Evolutionary conservation across 1,140 invertebrate genomes (phyloP).

Genomic region (Drosophila pachea): DNA sequence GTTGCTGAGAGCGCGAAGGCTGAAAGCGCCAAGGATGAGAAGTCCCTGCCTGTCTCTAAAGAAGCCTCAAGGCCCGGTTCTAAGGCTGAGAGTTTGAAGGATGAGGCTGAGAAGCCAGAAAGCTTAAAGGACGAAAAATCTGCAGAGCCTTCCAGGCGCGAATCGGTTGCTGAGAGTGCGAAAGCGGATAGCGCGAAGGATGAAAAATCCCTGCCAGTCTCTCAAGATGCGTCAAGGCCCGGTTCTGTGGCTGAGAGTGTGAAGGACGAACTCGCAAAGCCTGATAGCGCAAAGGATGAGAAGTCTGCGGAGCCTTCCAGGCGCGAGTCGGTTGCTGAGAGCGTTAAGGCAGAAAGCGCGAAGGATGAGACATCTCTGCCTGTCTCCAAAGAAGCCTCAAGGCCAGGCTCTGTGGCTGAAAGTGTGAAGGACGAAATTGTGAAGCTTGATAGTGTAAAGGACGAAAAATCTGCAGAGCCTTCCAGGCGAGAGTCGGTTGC

Average conservation of each 20-base stretch:
- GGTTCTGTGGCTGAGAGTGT: no score
- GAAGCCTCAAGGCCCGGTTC: not conserved
- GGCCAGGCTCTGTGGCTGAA: constrained; percentile 23
- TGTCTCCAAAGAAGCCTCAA: constrained; percentile 32
- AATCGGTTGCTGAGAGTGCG: not conserved
- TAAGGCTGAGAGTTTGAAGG: not conserved
- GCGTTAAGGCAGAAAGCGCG: not conserved
- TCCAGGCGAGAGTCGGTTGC: constrained; percentile 25
- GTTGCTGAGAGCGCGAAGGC: not conserved
- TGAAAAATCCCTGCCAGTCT: not conserved
- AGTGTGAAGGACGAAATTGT: constrained; percentile 24
- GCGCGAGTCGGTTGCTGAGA: not conserved
- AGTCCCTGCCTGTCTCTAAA: not conserved
- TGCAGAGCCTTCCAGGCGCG: not conserved
- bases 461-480: constrained; percentile 15
- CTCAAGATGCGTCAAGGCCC: not conserved
- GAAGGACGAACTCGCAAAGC: no score
- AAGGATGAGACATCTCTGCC: constrained; percentile 10
- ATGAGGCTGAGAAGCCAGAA: not conserved
- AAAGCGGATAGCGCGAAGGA: not conserved
- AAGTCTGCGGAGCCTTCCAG: not conserved
- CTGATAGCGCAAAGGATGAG: no score
- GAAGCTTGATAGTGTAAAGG: constrained; percentile 22
- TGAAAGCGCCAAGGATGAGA: no score
- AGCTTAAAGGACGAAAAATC: not conserved